These are phyloP conservation scores for Drosophila peninsularis DNA, from an alignment of 2,888 invertebrate species.

Conservation along the genomic window DNA sequence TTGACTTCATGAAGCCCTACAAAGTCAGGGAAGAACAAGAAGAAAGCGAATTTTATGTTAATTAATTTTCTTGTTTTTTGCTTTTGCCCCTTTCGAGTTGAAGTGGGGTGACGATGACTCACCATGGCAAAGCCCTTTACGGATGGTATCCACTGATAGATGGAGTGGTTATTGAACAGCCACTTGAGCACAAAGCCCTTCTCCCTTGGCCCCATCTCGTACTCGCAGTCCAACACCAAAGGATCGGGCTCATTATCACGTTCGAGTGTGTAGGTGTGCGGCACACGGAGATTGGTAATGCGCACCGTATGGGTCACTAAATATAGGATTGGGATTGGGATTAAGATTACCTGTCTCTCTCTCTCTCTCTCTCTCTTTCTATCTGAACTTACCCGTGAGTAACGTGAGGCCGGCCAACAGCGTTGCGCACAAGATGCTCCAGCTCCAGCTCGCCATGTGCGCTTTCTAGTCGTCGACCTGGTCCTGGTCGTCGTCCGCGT, in stretches of 20 bases:
- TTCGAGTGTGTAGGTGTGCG: slow-evolving; percentile 84
- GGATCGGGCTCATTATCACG: slow-evolving; percentile 83
- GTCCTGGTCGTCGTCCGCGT: slow-evolving; percentile 39
- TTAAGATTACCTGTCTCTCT: not conserved
- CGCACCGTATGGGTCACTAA: slow-evolving; percentile 83
- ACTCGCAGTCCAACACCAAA: slow-evolving; percentile 84
- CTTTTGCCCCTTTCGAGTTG: slow-evolving; percentile 6
- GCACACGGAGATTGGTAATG: slow-evolving; percentile 84
- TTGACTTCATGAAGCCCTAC: slow-evolving; percentile 84
- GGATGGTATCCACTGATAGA: slow-evolving; percentile 85
- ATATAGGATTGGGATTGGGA: not conserved
- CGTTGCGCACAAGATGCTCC: slow-evolving; percentile 75
- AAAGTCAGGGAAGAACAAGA: slow-evolving; percentile 42
- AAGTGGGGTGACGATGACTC: slow-evolving; percentile 52
- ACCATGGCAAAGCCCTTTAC: slow-evolving; percentile 84
- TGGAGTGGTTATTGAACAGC: slow-evolving; percentile 84
- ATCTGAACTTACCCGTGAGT: slow-evolving; percentile 69
- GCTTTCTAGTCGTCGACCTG: slow-evolving; percentile 59
- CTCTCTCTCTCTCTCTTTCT: not conserved
- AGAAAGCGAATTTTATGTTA: slow-evolving; percentile 68
- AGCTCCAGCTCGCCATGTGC: slow-evolving; percentile 81
- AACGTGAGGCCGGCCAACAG: slow-evolving; percentile 81
- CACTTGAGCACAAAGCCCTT: slow-evolving; percentile 85
- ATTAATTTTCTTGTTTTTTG: slow-evolving; percentile 62
- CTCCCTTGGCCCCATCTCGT: slow-evolving; percentile 82